A percentile compares a stretch with the other conserved stretches of the same genome.
phyloP scores from a whole-genome alignment of 2,888 invertebrate species.

The Dione juno region DNA sequence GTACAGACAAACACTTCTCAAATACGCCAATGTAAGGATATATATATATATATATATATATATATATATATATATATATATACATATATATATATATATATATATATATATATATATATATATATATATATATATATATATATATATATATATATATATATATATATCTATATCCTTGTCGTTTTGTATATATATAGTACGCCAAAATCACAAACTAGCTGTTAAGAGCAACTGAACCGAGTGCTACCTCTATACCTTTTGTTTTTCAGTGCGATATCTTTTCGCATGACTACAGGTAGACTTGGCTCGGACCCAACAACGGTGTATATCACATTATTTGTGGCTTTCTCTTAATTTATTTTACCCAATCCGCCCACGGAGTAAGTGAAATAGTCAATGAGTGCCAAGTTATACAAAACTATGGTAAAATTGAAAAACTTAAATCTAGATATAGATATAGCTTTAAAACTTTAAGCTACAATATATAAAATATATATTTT shows the following conservation, averaged over 20 bases:
- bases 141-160: too few relatives aligned
- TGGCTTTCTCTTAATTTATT: slow-evolving; percentile 41
- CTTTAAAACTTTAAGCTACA: neutral
- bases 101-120: too few relatives aligned
- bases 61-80: too few relatives aligned
- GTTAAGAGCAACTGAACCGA: neutral
- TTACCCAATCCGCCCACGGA: slow-evolving; percentile 28
- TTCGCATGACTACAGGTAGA: slow-evolving; percentile 36
- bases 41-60: too few relatives aligned
- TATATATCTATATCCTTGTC: too few relatives aligned
- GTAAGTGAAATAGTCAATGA: slow-evolving; percentile 39
- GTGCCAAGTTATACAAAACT: slow-evolving; percentile 33
- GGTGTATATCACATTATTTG: slow-evolving; percentile 42
- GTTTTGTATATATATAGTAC: too few relatives aligned
- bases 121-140: too few relatives aligned
- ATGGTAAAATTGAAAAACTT: neutral
- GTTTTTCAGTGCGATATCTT: slow-evolving; percentile 23
- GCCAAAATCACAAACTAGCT: neutral
- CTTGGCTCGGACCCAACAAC: slow-evolving; percentile 35
- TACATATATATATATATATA: too few relatives aligned
- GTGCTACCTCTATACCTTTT: slow-evolving; percentile 4
- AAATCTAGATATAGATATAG: neutral
- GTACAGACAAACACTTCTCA: too few relatives aligned
- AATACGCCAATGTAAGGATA: too few relatives aligned
- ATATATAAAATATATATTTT: neutral